Percentiles rank a stretch among this genome's conserved stretches.
Conservation (phyloP, 2,797 vertebrate species). For the Parotocinclus haroldoi region DNA sequence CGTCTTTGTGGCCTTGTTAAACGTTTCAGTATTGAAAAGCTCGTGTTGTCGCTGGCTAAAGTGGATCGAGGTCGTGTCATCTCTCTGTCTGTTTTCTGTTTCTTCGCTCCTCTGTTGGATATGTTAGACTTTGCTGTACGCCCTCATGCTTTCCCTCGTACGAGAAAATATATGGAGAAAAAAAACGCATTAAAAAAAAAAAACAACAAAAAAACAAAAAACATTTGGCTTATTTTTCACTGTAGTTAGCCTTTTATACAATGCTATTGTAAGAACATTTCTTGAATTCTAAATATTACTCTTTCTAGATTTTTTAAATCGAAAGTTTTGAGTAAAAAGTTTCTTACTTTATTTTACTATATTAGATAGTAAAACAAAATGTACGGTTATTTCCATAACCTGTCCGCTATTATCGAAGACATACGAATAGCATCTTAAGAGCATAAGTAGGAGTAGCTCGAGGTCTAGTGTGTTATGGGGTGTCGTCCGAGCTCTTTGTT, state of each 20-base stretch:
- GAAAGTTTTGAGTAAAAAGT: constrained; percentile 99
- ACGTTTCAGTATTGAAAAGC: constrained; percentile 90
- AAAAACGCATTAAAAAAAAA: constrained; percentile 83
- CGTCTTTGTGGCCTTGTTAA: constrained; percentile 88
- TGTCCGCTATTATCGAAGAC: constrained; percentile 92
- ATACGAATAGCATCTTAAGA: constrained; percentile 89
- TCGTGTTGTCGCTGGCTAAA: constrained; percentile 79
- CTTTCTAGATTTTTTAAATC: constrained; percentile 99
- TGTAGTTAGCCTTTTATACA: constrained; percentile 99
- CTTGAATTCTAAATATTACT: constrained; percentile 99
- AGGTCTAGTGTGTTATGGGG: constrained; percentile 83
- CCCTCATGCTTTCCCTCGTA: constrained; percentile 96
- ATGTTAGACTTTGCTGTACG: constrained; percentile 94
- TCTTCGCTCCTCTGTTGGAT: constrained; percentile 86
- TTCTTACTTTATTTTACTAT: constrained; percentile 99
- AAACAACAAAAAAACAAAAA: constrained; percentile 75
- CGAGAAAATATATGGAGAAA: constrained; percentile 17
- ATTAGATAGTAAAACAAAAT: constrained; percentile 97
- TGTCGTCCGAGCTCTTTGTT: constrained; percentile 85
- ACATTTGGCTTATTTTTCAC: constrained; percentile 99
- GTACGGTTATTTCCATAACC: constrained; percentile 98
- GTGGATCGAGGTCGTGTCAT: constrained; percentile 80
- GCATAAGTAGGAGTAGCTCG: constrained; percentile 85
- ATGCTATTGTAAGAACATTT: constrained; percentile 99
- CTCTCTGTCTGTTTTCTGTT: constrained; percentile 65